phyloP scores from a whole-genome alignment of 2,888 invertebrate genomes.

The Cyclophora punctaria region DNA sequence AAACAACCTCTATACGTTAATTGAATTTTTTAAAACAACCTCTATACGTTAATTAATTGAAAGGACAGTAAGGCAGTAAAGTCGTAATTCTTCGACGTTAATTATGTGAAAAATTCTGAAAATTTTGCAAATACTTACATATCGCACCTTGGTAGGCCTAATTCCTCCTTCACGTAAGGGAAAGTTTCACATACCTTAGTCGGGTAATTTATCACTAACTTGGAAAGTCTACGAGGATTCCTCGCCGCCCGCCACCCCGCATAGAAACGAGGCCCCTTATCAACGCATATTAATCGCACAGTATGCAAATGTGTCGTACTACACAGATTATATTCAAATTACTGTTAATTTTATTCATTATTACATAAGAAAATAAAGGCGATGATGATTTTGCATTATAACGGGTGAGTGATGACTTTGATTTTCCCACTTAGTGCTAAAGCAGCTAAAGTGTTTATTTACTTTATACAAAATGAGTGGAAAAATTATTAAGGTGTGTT shows the following conservation, averaged over 20 bases:
- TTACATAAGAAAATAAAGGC: slow-evolving; percentile 11
- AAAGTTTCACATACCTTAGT: slow-evolving; percentile 16
- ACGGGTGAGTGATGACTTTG: too few relatives aligned
- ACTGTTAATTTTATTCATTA: slow-evolving; percentile 45
- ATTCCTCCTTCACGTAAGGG: slow-evolving; percentile 12
- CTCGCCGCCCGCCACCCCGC: slow-evolving; percentile 15
- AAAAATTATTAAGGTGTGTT: too few relatives aligned
- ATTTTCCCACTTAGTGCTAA: not conserved
- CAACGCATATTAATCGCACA: slow-evolving; percentile 55
- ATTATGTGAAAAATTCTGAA: not conserved
- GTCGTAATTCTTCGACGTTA: not conserved
- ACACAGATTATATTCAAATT: slow-evolving; percentile 62
- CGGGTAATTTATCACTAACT: slow-evolving; percentile 22
- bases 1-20: too few relatives aligned
- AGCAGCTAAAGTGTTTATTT: not conserved
- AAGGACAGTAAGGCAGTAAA: not conserved
- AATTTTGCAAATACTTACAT: too few relatives aligned
- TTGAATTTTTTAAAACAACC: too few relatives aligned
- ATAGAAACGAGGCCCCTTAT: slow-evolving; percentile 41
- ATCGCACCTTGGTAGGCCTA: not conserved
- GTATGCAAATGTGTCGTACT: slow-evolving; percentile 48
- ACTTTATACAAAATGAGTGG: not conserved
- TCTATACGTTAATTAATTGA: too few relatives aligned
- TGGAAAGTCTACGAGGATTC: slow-evolving; percentile 24
- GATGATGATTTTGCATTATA: not conserved